Base-by-base conservation (phyloP, 2,113 vertebrate species). In the Mesembrinibis cayennensis region DNA sequence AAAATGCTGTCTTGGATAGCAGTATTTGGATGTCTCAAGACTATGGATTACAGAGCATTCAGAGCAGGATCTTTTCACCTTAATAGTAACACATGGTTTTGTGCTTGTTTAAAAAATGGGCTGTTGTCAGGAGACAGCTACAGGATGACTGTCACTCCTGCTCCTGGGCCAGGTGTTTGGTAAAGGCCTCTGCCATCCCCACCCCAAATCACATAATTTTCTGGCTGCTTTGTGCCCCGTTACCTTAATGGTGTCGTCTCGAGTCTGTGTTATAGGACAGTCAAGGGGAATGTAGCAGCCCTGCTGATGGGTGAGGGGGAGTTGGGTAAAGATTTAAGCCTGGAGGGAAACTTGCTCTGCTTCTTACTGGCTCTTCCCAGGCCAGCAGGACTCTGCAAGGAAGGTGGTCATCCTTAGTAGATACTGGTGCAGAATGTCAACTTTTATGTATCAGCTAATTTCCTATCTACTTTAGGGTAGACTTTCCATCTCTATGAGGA, bases 261-360 rank as follows among this genome's bases (percentile, higher is more conserved):
- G 0, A 21, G 47, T 6, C 40, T 36, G 29, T 34, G 19, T 7
- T 55, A 29, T 1, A 21, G 42, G 25, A 17, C 7, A 49, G n/a
- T 9, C 14, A 8, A 12, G 16, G 52, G 45, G 19, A 36, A 26
- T 2, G 30, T 11, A 27, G 40, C n/a, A 61, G 52, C n/a, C 30
- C 16, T 71, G 45, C 38, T 2, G 19, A 70, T 61, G 45, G 13
- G 26, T n/a, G 21, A 70, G 5, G 7, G 13, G 15, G 1, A 34
- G 7, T 3, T n/a, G 30, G 27, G 40, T 34, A 10, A 55, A 56
- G 61, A 23, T 20, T 38, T 30, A 27, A 62, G 16, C 29, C 44
- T 49, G 78, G 55, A 19, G 44, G 23, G 38, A 44, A 65, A 23
- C 20, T 36, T 23, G 13, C 16, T 80, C 6, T 61, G 62, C 21